phyloP scores from a whole-genome alignment of 2,797 vertebrate species.

The Neomorphus geoffroyi region DNA sequence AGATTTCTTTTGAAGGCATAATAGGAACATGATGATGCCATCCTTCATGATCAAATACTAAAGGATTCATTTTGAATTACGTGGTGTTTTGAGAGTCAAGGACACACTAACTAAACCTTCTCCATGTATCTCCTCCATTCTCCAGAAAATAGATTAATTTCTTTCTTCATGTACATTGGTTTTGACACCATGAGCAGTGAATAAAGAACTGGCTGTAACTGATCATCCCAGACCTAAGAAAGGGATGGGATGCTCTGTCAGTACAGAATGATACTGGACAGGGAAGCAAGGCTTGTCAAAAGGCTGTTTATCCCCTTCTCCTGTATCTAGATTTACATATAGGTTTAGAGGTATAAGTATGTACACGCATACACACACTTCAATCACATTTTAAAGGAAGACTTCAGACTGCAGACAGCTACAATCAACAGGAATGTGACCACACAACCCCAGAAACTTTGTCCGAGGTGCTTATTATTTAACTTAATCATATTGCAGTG shows the following conservation, averaged over 20 bases:
- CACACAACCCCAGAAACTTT: background rate
- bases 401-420: background rate
- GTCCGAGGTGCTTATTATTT: background rate
- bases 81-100: background rate
- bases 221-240: background rate
- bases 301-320: background rate
- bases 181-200: background rate
- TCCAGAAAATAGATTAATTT: background rate
- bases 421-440: background rate
- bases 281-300: background rate
- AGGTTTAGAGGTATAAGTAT: background rate
- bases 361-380: background rate
- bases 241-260: background rate
- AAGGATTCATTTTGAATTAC: background rate
- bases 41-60: background rate
- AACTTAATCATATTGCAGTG: background rate
- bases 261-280: background rate
- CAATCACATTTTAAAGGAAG: background rate
- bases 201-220: background rate
- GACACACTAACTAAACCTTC: background rate
- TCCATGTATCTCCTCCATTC: background rate
- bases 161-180: background rate
- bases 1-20: background rate
- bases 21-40: background rate
- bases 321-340: background rate